Conservation (phyloP, 1,140 invertebrate species). For the Drosophila insularis region DNA sequence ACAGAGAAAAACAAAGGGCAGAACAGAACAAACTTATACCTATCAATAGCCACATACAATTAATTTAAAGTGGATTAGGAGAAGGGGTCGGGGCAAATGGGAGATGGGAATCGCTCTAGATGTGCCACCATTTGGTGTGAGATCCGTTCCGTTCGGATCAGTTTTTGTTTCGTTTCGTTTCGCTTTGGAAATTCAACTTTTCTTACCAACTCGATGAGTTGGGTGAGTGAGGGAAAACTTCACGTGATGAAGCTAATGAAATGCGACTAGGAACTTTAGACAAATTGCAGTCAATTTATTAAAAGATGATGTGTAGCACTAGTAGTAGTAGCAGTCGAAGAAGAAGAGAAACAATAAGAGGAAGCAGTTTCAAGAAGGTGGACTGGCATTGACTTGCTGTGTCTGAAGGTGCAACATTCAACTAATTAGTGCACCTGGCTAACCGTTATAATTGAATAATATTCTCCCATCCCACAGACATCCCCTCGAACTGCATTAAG, state of each 20-base stretch:
- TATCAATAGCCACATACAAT: constrained; percentile 69
- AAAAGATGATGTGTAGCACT: constrained; percentile 28
- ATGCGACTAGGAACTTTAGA: constrained; percentile 52
- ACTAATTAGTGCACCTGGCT: constrained; percentile 41
- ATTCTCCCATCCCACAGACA: background rate
- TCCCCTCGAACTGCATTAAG: background rate
- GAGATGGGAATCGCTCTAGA: background rate
- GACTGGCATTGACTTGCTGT: constrained; percentile 20
- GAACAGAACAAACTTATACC: constrained; percentile 12
- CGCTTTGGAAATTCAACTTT: background rate
- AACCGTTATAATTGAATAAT: constrained; percentile 50
- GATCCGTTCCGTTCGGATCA: constrained; percentile 48
- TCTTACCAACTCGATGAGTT: background rate
- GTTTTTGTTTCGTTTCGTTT: constrained; percentile 6
- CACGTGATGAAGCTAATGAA: constrained; percentile 67
- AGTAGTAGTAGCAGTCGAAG: background rate
- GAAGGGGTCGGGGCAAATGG: background rate
- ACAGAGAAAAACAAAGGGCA: constrained; percentile 20
- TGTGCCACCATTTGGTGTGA: constrained; percentile 66
- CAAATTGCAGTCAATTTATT: constrained; percentile 70
- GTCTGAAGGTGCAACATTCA: constrained; percentile 15
- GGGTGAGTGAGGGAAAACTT: constrained; percentile 2
- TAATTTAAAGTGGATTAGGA: constrained; percentile 55
- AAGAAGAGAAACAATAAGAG: constrained; percentile 5
- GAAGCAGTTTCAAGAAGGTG: background rate